A percentile compares a stretch with the other conserved stretches of the same genome.
Conservation (phyloP, 2,888 invertebrate species). For the Isotomurus palustris region DNA sequence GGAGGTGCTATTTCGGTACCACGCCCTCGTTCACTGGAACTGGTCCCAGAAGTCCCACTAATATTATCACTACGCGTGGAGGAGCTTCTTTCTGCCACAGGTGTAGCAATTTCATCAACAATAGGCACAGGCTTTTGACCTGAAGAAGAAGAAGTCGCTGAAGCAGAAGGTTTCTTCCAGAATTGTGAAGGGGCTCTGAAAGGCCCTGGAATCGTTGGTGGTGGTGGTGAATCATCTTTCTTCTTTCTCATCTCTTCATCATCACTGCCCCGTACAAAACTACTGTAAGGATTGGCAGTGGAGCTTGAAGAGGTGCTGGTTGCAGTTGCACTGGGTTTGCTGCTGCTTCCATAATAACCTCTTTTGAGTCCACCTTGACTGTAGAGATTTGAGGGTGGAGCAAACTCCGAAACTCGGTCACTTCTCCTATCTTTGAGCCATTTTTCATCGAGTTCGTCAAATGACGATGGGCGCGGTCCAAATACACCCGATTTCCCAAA, state of each 20-base stretch:
- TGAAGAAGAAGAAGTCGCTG: background rate
- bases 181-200: slow-evolving; percentile 21
- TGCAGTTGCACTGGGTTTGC: background rate
- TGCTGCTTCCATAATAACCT: slow-evolving; percentile 3
- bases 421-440: slow-evolving; percentile 70
- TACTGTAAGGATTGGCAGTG: slow-evolving; percentile 8
- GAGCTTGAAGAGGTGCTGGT: background rate
- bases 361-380: slow-evolving; percentile 16
- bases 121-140: slow-evolving; percentile 24
- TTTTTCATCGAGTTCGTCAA: slow-evolving; percentile 61
- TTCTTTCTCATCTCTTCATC: slow-evolving; percentile 6
- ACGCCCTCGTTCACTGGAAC: slow-evolving; percentile 39
- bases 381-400: slow-evolving; percentile 56
- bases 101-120: slow-evolving; percentile 16
- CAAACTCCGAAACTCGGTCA: slow-evolving; percentile 71
- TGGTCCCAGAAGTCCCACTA: slow-evolving; percentile 4
- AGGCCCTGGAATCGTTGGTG: slow-evolving; percentile 12
- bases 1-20: slow-evolving; percentile 63
- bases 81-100: background rate
- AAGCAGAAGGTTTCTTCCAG: slow-evolving; percentile 15
- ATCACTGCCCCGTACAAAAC: slow-evolving; percentile 25
- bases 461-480: slow-evolving; percentile 32
- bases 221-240: slow-evolving; percentile 2
- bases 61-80: slow-evolving; percentile 1
- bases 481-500: slow-evolving; percentile 62